Evolutionary conservation across 2,113 vertebrate genomes (phyloP), one percentile per base, ranked within the genome.

Genomic region (Chauna torquata): DNA sequence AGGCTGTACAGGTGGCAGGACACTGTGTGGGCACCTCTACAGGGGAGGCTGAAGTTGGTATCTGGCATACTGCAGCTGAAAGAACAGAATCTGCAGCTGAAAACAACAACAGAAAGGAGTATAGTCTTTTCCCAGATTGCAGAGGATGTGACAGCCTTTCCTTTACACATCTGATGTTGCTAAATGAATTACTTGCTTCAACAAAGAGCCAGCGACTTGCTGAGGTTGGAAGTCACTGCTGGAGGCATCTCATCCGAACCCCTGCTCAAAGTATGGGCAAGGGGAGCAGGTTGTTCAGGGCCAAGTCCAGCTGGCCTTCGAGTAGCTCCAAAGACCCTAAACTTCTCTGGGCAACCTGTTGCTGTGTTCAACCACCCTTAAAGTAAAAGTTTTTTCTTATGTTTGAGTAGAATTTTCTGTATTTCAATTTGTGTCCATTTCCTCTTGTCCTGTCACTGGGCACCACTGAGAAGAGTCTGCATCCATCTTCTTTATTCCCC

Each of bases 11-110:
- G 68, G 45, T 9, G 4, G 3, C 68, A 58, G 72, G 85, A 58
- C 4, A n/a, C n/a, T n/a, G 4, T 0, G 1, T 2, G 18, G 8
- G 54, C 58, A 3, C 18, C 23, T 25, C 77, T 72, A n/a, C 64
- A 17, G 54, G 32, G 38, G 2, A 64, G 42, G 64, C 49, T 82
- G 78, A 17, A 7, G 27, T 0, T 50, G 78, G 74, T 49, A 38
- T 16, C 44, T 52, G 45, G 52, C 10, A 2, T 12, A 23, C 16
- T 3, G 6, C 40, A 38, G 65, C 44, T 40, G 65, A 8, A 44
- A 45, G 49, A 25, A 25, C 6, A 19, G 47, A 57, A 19, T 7
- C 34, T 30, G 47, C 42, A 55, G 47, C 64, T 88, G 64, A 34
- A 42, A 62, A 49, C 52, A 18, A 16, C 44, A 10, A 34, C 16